Evolutionary conservation across 2,797 vertebrate species (phyloP).

Genomic region (Mycteria americana): DNA sequence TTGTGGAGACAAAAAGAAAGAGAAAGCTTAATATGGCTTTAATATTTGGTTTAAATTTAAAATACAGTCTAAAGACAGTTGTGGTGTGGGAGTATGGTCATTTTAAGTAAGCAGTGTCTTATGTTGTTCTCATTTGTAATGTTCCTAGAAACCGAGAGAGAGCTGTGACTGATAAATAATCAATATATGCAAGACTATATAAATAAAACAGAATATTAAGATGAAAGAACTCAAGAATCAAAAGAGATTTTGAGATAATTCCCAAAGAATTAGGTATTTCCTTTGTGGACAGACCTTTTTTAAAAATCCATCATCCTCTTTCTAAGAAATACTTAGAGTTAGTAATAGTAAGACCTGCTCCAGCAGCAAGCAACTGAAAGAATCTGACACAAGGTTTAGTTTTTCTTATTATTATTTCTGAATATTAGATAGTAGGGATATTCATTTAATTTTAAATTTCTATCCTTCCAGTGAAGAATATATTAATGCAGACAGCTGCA

Average conservation of each 20-base stretch:
- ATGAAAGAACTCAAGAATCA: slow-evolving; percentile 3
- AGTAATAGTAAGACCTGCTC: not conserved
- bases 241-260: not conserved
- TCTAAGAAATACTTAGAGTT: not conserved
- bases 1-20: not conserved
- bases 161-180: slow-evolving; percentile 20
- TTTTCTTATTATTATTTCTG: not conserved
- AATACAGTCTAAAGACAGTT: not conserved
- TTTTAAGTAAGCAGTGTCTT: slow-evolving; percentile 23
- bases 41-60: not conserved
- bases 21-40: not conserved
- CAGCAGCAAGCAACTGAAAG: not conserved
- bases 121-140: not conserved
- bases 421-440: not conserved
- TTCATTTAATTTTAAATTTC: not conserved
- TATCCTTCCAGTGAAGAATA: not conserved
- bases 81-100: not conserved
- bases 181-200: not conserved
- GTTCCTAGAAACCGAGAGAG: not conserved
- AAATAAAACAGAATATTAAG: slow-evolving; percentile 2
- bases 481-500: not conserved
- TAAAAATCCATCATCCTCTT: not conserved
- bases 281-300: not conserved
- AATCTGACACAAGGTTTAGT: not conserved
- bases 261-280: not conserved